These are phyloP conservation scores for Motacilla tschutschensis DNA, from an alignment of 2,113 vertebrate genomes.

Conservation along the genomic window DNA sequence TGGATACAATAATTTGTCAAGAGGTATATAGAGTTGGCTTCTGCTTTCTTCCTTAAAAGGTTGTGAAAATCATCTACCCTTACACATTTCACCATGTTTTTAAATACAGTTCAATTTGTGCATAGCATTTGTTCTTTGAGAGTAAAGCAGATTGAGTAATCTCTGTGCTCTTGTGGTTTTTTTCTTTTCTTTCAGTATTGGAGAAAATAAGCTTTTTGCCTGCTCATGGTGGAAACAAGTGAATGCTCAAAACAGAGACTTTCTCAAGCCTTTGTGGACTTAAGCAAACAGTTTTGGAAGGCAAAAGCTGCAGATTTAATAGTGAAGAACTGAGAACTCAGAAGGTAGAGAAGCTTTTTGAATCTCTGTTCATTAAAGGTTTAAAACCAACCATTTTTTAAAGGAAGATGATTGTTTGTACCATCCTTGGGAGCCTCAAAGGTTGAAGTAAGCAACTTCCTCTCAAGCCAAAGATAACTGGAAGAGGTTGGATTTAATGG, in stretches of 20 bases:
- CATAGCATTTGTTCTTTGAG: background rate
- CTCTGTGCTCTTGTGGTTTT: background rate
- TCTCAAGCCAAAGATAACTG: slow-evolving; percentile 46
- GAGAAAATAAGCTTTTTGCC: slow-evolving; percentile 71
- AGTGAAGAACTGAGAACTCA: background rate
- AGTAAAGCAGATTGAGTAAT: background rate
- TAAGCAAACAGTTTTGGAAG: background rate
- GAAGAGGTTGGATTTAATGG: slow-evolving; percentile 10
- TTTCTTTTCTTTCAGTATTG: slow-evolving; percentile 72
- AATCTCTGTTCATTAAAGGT: background rate
- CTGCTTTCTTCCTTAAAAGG: background rate
- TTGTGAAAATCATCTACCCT: background rate
- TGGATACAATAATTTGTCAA: background rate
- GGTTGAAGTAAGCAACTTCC: background rate
- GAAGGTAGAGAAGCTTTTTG: background rate
- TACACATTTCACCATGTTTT: background rate
- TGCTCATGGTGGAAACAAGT: background rate
- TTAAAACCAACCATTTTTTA: background rate
- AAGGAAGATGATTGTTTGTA: slow-evolving; percentile 14
- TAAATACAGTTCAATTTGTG: background rate
- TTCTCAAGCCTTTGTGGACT: background rate
- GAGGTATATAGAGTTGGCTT: background rate
- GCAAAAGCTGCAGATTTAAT: background rate
- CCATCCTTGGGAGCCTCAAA: background rate
- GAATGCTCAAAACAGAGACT: background rate